Conservation (phyloP, 2,797 vertebrate species). For the Ciconia nigra region DNA sequence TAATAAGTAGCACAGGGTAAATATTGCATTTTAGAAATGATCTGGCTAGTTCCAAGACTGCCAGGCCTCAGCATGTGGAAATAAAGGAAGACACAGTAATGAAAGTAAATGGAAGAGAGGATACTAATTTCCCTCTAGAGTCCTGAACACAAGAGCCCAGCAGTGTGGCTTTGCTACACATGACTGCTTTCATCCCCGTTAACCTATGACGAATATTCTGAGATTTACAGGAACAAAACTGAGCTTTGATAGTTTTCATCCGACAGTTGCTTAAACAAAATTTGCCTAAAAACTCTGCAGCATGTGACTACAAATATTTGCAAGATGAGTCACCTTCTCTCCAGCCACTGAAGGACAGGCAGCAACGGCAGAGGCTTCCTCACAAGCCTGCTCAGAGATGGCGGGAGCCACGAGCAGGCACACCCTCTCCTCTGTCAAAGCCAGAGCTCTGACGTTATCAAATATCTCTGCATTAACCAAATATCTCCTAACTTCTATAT, state of each 20-base stretch:
- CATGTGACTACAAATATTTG: constrained; percentile 67
- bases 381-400: neutral
- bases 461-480: neutral
- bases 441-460: neutral
- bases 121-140: constrained; percentile 39
- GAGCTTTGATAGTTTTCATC: constrained; percentile 79
- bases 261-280: constrained; percentile 61
- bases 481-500: accelerated
- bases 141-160: constrained; percentile 48
- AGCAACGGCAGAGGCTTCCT: neutral
- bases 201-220: constrained; percentile 78
- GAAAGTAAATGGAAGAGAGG: constrained; percentile 37
- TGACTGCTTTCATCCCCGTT: constrained; percentile 75
- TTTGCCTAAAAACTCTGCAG: constrained; percentile 50
- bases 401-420: neutral
- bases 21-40: constrained; percentile 26
- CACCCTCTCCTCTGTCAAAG: neutral
- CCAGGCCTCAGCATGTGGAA: neutral
- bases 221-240: constrained; percentile 75
- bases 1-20: neutral
- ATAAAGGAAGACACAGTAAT: constrained; percentile 11
- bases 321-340: neutral
- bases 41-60: neutral
- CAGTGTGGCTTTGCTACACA: constrained; percentile 71
- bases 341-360: accelerated